phyloP scores from a whole-genome alignment of 2,113 vertebrate genomes.

The Carassius gibelio region DNA sequence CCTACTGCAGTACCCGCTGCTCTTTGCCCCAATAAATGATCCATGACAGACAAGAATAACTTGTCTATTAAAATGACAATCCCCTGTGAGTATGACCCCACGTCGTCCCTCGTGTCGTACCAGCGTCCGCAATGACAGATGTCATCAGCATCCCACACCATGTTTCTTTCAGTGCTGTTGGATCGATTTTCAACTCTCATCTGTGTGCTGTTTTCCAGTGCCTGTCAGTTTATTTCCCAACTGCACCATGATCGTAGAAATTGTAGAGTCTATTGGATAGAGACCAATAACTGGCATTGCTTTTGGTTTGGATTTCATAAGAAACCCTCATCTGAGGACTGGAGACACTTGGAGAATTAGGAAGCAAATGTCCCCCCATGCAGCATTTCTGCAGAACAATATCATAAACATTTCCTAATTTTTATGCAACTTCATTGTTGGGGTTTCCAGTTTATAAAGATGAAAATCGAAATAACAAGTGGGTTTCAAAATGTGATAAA shows the following conservation, averaged over 20 bases:
- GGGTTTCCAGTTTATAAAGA: neutral
- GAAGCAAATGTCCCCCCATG: neutral
- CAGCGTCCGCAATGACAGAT: constrained; percentile 22
- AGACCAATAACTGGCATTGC: constrained; percentile 14
- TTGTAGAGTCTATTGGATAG: constrained; percentile 22
- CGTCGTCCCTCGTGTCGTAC: neutral
- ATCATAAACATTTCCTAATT: neutral
- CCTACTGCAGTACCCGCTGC: constrained; percentile 23
- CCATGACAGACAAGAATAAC: constrained; percentile 42
- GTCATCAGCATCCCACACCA: constrained; percentile 15
- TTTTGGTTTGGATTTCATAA: neutral
- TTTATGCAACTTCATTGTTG: neutral
- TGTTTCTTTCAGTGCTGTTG: constrained; percentile 30
- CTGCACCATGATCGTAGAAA: constrained; percentile 34
- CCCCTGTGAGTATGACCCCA: neutral
- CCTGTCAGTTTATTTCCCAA: constrained; percentile 45
- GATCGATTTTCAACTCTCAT: constrained; percentile 23
- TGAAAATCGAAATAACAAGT: neutral
- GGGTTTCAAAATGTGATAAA: neutral
- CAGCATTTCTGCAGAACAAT: constrained; percentile 9
- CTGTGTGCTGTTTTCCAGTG: constrained; percentile 19
- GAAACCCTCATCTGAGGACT: constrained; percentile 5
- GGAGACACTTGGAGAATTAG: constrained; percentile 2
- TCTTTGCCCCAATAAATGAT: constrained; percentile 46
- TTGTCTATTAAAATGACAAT: constrained; percentile 49